Evolutionary conservation across 2,888 invertebrate species (phyloP).

Genomic region (Phyllotreta striolata): DNA sequence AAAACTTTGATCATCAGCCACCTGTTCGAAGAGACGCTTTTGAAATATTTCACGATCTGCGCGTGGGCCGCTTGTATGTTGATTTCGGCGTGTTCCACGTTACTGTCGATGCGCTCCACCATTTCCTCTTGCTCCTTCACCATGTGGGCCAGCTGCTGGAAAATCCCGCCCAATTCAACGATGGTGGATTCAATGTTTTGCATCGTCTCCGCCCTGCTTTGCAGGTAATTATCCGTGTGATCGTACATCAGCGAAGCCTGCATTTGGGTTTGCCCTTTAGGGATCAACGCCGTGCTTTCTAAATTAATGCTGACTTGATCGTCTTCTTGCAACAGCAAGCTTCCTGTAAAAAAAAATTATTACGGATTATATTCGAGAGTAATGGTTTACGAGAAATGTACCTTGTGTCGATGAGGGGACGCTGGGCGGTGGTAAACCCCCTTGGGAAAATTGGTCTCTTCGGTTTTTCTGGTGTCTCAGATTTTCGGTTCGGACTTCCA

Average conservation of each 20-base stretch:
- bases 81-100: conserved; percentile 93
- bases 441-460: conserved; percentile 89
- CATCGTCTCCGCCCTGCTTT: conserved; percentile 96
- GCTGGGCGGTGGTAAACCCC: conserved; percentile 68
- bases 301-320: conserved; percentile 88
- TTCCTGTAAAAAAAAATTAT: conserved; percentile 52
- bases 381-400: conserved; percentile 32
- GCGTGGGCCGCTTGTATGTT: conserved; percentile 98
- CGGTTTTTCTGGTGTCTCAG: conserved; percentile 93
- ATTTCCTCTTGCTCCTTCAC: conserved; percentile 99
- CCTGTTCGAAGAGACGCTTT: conserved; percentile 94
- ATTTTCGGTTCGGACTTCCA: conserved; percentile 98
- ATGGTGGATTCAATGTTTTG: conserved; percentile 99
- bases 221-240: conserved; percentile 89
- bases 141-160: conserved; percentile 95
- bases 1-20: conserved; percentile 99
- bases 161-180: conserved; percentile 98
- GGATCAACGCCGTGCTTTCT: conserved; percentile 65
- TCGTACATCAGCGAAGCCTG: conserved; percentile 82
- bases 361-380: no score
- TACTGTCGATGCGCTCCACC: conserved; percentile 96
- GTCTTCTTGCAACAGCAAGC: conserved; percentile 64
- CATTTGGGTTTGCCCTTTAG: conserved; percentile 59
- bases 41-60: conserved; percentile 97
- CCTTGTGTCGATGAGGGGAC: conserved; percentile 61